These are phyloP conservation scores for Maniola hyperantus DNA, from an alignment of 2,888 invertebrate genomes.

Conservation along the genomic window DNA sequence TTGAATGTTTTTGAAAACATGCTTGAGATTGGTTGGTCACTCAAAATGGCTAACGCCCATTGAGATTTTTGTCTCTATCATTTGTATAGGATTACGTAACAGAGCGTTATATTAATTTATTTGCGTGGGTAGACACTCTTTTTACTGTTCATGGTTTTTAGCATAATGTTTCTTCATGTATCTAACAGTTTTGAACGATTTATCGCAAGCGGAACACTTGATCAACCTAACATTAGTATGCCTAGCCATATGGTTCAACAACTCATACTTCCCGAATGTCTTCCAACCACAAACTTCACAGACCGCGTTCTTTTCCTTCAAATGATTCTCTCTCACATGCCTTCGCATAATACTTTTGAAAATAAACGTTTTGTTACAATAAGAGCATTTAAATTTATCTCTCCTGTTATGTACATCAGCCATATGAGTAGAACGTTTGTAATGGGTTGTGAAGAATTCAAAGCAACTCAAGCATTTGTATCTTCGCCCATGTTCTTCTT, in stretches of 20 bases:
- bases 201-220: constrained; percentile 49
- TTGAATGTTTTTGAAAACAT: too few relatives aligned
- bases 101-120: too few relatives aligned
- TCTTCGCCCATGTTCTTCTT: constrained; percentile 39
- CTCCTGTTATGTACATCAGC: constrained; percentile 41
- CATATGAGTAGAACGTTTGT: constrained; percentile 42
- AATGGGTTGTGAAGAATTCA: constrained; percentile 41
- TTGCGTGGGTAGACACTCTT: too few relatives aligned
- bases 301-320: constrained; percentile 50
- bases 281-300: constrained; percentile 53
- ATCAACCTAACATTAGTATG: constrained; percentile 49
- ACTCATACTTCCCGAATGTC: constrained; percentile 43
- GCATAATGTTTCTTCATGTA: constrained; percentile 49
- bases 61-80: too few relatives aligned
- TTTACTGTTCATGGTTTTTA: constrained; percentile 44
- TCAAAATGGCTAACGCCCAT: too few relatives aligned
- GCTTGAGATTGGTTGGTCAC: too few relatives aligned
- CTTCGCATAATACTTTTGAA: constrained; percentile 42
- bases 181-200: constrained; percentile 50
- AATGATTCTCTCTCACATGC: constrained; percentile 52
- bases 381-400: constrained; percentile 38
- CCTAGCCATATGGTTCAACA: constrained; percentile 49
- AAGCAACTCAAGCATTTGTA: constrained; percentile 42
- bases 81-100: too few relatives aligned
- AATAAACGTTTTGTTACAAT: constrained; percentile 42